Conservation (phyloP, 2,113 vertebrate species). For the Poeciliopsis prolifica region DNA sequence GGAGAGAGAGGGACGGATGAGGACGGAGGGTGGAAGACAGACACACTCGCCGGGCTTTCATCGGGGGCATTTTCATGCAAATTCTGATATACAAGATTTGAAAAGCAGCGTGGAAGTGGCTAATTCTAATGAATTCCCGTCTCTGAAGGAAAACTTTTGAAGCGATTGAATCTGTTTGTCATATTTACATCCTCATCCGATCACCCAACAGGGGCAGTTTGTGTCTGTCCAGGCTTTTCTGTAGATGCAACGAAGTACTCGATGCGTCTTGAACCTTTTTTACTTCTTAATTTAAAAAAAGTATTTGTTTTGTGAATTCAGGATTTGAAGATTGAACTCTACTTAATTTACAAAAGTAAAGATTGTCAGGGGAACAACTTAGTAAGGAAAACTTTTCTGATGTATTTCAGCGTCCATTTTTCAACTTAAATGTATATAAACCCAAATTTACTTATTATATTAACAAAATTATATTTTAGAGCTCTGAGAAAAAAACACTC, state of each 20-base stretch:
- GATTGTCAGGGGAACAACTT: background rate
- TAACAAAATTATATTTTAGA: background rate
- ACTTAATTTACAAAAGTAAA: too few species aligned
- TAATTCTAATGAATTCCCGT: constrained; percentile 20
- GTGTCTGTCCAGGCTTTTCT: background rate
- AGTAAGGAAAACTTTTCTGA: background rate
- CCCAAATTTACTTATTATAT: background rate
- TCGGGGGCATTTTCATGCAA: constrained; percentile 55
- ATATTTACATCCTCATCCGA: background rate
- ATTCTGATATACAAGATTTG: constrained; percentile 32
- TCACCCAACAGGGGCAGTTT: background rate
- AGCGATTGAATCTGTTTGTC: background rate
- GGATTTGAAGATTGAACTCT: too few species aligned
- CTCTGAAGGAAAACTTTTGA: constrained; percentile 11
- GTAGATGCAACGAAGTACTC: background rate
- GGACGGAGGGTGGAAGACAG: constrained; percentile 48
- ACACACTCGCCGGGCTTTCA: constrained; percentile 36
- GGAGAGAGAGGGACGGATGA: constrained; percentile 43
- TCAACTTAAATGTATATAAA: too few species aligned
- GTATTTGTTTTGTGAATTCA: background rate
- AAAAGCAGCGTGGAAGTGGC: constrained; percentile 33
- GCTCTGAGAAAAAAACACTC: too few species aligned
- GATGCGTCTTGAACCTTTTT: background rate
- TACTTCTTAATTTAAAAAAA: background rate
- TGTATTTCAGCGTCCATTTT: too few species aligned